Evolutionary conservation across 2,888 invertebrate genomes (phyloP).

Genomic region (Agrilus cyanescens): DNA sequence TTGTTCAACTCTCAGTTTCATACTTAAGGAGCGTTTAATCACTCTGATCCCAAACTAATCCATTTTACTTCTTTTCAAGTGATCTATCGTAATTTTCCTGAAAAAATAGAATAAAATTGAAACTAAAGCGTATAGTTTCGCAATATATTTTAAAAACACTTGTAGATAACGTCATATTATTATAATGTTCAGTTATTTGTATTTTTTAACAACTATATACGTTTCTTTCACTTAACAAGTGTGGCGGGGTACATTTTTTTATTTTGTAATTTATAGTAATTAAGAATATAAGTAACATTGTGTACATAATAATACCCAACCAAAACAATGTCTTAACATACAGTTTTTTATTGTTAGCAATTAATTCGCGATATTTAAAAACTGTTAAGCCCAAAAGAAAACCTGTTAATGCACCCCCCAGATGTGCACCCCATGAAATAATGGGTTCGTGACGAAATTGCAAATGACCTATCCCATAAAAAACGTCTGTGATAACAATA

Average conservation of each 20-base stretch:
- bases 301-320: slow-evolving; percentile 17
- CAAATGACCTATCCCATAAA: slow-evolving; percentile 40
- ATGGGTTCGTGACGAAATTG: slow-evolving; percentile 36
- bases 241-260: slow-evolving; percentile 21
- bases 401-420: slow-evolving; percentile 56
- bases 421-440: slow-evolving; percentile 62
- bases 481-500: slow-evolving; percentile 53
- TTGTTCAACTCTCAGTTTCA: no score
- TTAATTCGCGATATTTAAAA: slow-evolving; percentile 34
- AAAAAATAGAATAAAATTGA: slow-evolving; percentile 1
- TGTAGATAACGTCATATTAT: no score
- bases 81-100: slow-evolving; percentile 12
- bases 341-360: slow-evolving; percentile 12
- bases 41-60: no score
- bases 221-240: slow-evolving; percentile 17
- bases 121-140: background rate
- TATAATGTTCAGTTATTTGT: background rate
- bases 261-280: slow-evolving; percentile 20
- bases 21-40: no score
- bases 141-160: no score
- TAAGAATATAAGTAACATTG: slow-evolving; percentile 15
- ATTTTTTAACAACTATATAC: slow-evolving; percentile 21
- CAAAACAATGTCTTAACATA: slow-evolving; percentile 16
- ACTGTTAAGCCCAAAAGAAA: slow-evolving; percentile 49
- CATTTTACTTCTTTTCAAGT: background rate